Base-by-base conservation (phyloP, 2,888 invertebrate genomes). In the Phanerotoma sp. region DNA sequence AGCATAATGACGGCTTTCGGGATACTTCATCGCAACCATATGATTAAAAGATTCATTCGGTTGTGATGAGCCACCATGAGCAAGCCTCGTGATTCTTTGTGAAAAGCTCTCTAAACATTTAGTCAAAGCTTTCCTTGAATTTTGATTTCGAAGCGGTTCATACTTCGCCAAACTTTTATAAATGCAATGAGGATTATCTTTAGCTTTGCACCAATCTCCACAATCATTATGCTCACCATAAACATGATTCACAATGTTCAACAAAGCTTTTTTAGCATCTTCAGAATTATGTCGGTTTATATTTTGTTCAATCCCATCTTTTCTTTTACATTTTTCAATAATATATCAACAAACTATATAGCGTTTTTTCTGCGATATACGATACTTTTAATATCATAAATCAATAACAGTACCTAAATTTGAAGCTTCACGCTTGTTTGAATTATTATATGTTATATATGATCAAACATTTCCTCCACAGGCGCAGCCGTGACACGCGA, bases 51-150 rank as follows among this genome's bases (percentile, higher is more conserved):
- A 47, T 47, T 53, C 47, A 48, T 53, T 53, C 5, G 25, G 40
- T 32, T 53, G 53, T 15, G 53, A 47, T 11, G 48, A 53, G 47
- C 47, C 53, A 38, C 52, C 30, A 32, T 32, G 52, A 46, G 52
- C 38, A 5, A 15, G 15, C 11, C 16, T 5, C 7, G 16, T 18
- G 18, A 38, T 38, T 18, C 16, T 15, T 10, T 38, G 16, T 4
- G 38, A 9, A 15, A 15, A 38, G 5, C 11, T 16, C 18, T 11
- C 15, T 18, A 16, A 40, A 18, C 40, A 40, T 20, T 40, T 20
- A n/a, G 40, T 40, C n/a, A 20, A 40, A 40, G 40, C 40, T 40
- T 9, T 11, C 18, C 4, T 20, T n/a, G n/a, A 40, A 40, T 40
- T 40, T 5, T 3, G 9, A 40, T 40, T 40, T 40, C 11, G 40